Base-by-base conservation (phyloP, 2,888 invertebrate species). In the Nomada goodeniana region DNA sequence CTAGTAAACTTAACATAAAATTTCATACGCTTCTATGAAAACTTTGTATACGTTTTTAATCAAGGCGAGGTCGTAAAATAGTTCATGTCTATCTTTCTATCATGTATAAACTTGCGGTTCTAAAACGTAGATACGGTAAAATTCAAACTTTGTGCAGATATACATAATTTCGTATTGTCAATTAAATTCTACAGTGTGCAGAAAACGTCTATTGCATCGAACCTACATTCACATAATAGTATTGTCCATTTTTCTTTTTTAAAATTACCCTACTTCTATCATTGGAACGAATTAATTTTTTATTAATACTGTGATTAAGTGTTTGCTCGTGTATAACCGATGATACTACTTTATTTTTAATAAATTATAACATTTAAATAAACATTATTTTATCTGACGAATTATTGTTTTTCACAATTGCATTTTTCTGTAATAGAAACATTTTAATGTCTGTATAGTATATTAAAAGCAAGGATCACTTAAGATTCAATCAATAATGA, bases 151-250 rank as follows among this genome's bases (percentile, higher is more conserved):
- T 89, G 89, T 91, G 86, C 86, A 84, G 88, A 84, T 90, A 89
- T 86, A 88, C 87, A 90, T 90, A 86, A 89, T 90, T 89, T 91
- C 87, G 89, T 91, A 92, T 89, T 90, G 92, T 92, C 92, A 92
- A 92, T 92, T 92, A 92, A 92, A 92, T 90, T 91, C 88, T 86
- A 85, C 88, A 86, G 88, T 79, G 87, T 76, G 76, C 36, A 36
- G 79, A 89, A 86, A 76, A 65, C 74, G 80, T 83, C 72, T 82
- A 73, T 83, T 79, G 64, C 76, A 85, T 78, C 81, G 69, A 78
- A 80, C 78, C 86, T 71, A 65, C 26, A 63, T 72, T 79, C 50
- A 29, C 55, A 36, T 20, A 23, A 52, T 53, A 42, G 23, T 44
- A 52, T 23, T 67, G 36, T 7, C 71, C 52, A 60, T 44, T 11